Evolutionary conservation across 2,888 invertebrate genomes (phyloP).

Genomic region (Plagodis pulveraria): DNA sequence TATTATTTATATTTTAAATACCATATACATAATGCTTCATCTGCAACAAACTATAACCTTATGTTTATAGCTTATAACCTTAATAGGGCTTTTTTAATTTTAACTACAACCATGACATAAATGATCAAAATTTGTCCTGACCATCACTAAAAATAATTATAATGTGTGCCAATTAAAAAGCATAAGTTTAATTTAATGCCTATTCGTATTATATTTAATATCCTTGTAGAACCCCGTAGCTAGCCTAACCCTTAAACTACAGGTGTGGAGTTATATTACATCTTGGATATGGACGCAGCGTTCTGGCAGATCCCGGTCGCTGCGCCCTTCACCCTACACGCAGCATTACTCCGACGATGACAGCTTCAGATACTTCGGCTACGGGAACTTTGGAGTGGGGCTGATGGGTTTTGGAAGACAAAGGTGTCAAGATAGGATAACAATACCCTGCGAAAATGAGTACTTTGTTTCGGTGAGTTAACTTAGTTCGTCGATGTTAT

Average conservation of each 20-base stretch:
- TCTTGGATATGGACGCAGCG: conserved; percentile 76
- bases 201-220: conserved; percentile 7
- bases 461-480: conserved; percentile 89
- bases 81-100: too few relatives aligned
- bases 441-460: conserved; percentile 93
- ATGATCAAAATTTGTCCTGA: too few relatives aligned
- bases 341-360: conserved; percentile 66
- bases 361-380: conserved; percentile 65
- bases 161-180: too few relatives aligned
- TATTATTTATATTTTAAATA: too few relatives aligned
- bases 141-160: too few relatives aligned
- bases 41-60: too few relatives aligned
- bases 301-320: conserved; percentile 27
- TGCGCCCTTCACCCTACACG: conserved; percentile 74
- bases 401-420: conserved; percentile 64
- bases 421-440: conserved; percentile 89
- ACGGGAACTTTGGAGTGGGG: conserved; percentile 67
- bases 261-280: conserved; percentile 78
- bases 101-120: too few relatives aligned
- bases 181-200: too few relatives aligned
- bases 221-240: conserved; percentile 57
- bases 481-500: too few relatives aligned
- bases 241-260: conserved; percentile 62
- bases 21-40: too few relatives aligned
- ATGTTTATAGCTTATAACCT: too few relatives aligned